Percentiles rank a stretch among this genome's conserved stretches.
phyloP scores from a whole-genome alignment of 2,113 vertebrate species.

The Barnardius zonarius region DNA sequence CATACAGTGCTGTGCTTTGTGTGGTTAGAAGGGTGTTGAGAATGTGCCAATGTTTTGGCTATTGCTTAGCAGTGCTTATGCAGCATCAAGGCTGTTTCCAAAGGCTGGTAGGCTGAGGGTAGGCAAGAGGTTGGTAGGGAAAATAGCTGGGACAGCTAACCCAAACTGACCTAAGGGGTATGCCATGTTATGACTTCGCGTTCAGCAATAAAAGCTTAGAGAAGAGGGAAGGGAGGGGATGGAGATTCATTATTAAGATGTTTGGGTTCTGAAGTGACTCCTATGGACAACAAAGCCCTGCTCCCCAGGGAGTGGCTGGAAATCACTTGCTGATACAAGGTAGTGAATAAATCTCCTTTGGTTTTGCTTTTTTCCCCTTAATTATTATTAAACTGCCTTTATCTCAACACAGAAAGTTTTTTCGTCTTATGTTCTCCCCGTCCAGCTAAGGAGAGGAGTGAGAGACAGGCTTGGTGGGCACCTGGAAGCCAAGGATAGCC shows the following conservation, averaged over 20 bases:
- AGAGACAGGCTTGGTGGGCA: neutral
- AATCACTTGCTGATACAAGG: neutral
- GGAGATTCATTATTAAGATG: neutral
- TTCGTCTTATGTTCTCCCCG: neutral
- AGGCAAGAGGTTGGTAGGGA: neutral
- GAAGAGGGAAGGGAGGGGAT: rapidly evolving
- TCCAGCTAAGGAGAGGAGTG: neutral
- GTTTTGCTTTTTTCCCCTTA: neutral
- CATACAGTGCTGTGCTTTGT: neutral
- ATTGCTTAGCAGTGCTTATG: neutral
- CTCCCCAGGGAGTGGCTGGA: neutral
- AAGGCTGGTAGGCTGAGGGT: neutral
- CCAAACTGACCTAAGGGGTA: neutral
- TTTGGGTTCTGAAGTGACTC: neutral
- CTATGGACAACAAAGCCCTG: neutral
- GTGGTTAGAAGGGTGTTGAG: neutral
- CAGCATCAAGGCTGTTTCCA: neutral
- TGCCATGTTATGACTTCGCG: neutral
- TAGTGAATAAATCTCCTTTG: neutral
- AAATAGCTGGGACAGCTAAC: neutral
- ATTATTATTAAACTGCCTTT: neutral
- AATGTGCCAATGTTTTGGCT: neutral
- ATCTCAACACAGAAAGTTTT: neutral
- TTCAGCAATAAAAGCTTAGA: neutral
- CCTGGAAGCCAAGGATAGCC: neutral